Evolutionary conservation across 2,113 vertebrate genomes (phyloP).

Genomic region (Proteles cristata): DNA sequence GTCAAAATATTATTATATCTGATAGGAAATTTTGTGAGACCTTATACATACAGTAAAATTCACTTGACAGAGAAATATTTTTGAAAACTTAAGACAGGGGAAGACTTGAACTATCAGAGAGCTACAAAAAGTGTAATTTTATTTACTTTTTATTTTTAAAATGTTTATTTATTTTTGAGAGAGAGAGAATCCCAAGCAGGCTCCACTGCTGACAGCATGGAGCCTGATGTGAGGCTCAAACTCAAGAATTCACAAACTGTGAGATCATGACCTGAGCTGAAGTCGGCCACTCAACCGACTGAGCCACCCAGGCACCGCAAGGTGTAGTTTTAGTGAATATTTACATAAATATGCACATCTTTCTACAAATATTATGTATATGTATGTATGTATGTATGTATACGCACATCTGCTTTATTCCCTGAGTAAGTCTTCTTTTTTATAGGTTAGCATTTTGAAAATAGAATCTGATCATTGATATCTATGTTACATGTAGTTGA

Average conservation of each 20-base stretch:
- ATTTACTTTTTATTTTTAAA: no score
- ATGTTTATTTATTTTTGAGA: no score
- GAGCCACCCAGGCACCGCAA: background rate
- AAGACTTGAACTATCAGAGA: background rate
- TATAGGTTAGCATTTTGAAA: slow-evolving; percentile 18
- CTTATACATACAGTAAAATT: slow-evolving; percentile 7
- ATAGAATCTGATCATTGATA: slow-evolving; percentile 1
- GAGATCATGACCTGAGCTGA: no score
- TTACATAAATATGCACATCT: background rate
- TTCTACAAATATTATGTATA: background rate
- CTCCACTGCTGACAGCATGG: no score
- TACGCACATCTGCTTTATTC: background rate
- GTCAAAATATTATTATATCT: background rate
- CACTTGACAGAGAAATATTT: background rate
- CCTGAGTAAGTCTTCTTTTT: slow-evolving; percentile 12
- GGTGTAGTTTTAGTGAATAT: background rate
- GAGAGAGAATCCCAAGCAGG: no score
- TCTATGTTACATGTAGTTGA: background rate
- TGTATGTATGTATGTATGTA: background rate
- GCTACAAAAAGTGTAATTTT: background rate
- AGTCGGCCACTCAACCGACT: no score
- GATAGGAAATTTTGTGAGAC: background rate
- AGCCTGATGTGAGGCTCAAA: no score
- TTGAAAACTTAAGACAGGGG: background rate
- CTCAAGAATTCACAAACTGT: no score